Evolutionary conservation across 2,113 vertebrate species (phyloP), one percentile per base, ranked within the genome.

Genomic region (Lophotis ruficrista): DNA sequence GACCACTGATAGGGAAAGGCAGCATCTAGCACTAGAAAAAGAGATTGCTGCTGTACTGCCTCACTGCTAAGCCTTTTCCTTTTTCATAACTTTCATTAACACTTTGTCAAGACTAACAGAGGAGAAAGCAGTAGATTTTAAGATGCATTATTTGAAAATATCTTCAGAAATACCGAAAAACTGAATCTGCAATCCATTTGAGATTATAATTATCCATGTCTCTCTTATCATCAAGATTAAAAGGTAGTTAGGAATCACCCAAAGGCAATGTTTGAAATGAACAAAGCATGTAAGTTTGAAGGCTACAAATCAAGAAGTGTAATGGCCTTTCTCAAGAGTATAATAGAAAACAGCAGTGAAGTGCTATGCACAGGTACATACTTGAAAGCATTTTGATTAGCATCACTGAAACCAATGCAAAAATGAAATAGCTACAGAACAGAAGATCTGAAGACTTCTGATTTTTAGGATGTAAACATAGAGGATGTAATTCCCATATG

Each of bases 21-120:
- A 56, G 11, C 43, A 75, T 65, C 41, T 76, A 5, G 31, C 30
- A 47, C 45, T 71, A 54, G 21, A 81, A 77, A 37, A 5, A 51
- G 19, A 51, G 24, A 43, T n/a, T 14, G 28, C 75, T 83, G 54
- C 45, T 69, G 15, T 65, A n/a, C 15, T 81, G 51, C 38, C 33
- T 83, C 69, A 24, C 33, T 87, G 76, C 60, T 62, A 47, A 66
- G 11, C 31, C n/a, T 93, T 83, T 72, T 90, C 64, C n/a, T 21
- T 90, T 83, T 72, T 90, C 64, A 37, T 21, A 89, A 37, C 76
- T 95, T 81, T 83, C 58, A 23, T 90, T 92, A 92, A 89, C 62
- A 45, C 31, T 50, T 85, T 54, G 53, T 51, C 47, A 91, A 68
- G 56, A 71, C 60, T 93, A 89, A 94, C 56, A 58, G 45, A 57